Percentiles rank a stretch among this genome's conserved stretches.
Evolutionary conservation across 2,113 vertebrate genomes (phyloP).

Genomic region (Kryptolebias marmoratus): DNA sequence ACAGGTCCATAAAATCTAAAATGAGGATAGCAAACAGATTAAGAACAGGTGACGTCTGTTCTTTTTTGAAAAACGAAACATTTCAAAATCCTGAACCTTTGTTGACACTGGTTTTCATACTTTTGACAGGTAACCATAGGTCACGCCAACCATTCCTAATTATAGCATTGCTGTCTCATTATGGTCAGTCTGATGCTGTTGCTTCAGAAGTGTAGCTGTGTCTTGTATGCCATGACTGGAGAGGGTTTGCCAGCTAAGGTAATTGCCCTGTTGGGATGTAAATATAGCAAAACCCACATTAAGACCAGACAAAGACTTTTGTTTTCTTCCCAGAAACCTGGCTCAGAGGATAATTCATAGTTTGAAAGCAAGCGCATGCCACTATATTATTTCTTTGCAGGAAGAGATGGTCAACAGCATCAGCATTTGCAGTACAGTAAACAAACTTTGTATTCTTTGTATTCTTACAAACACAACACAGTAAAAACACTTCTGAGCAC

Average conservation of each 20-base stretch:
- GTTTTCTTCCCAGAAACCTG: conserved; percentile 63
- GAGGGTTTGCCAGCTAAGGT: conserved; percentile 65
- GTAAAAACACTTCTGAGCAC: not conserved
- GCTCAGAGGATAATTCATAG: conserved; percentile 53
- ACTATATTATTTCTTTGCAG: conserved; percentile 34
- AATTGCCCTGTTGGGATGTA: conserved; percentile 71
- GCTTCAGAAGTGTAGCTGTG: conserved; percentile 50
- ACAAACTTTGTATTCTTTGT: conserved; percentile 25
- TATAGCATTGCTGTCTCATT: conserved; percentile 76
- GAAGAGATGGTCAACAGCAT: conserved; percentile 18
- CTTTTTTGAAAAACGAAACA: conserved; percentile 48
- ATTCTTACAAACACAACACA: conserved; percentile 10
- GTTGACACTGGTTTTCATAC: conserved; percentile 49
- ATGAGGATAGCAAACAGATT: not conserved
- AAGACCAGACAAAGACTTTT: conserved; percentile 63
- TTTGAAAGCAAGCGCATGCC: conserved; percentile 48
- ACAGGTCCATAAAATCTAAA: conserved; percentile 27
- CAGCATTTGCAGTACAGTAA: conserved; percentile 10
- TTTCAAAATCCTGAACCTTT: conserved; percentile 50
- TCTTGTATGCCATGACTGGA: conserved; percentile 67
- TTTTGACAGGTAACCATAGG: conserved; percentile 52
- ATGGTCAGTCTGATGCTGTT: conserved; percentile 62
- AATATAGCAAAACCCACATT: conserved; percentile 63
- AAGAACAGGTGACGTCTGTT: conserved; percentile 3
- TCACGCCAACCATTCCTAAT: conserved; percentile 64